These are phyloP conservation scores for Aspidiotus rigidus DNA, from an alignment of 2,888 invertebrate genomes.

Conservation along the genomic window DNA sequence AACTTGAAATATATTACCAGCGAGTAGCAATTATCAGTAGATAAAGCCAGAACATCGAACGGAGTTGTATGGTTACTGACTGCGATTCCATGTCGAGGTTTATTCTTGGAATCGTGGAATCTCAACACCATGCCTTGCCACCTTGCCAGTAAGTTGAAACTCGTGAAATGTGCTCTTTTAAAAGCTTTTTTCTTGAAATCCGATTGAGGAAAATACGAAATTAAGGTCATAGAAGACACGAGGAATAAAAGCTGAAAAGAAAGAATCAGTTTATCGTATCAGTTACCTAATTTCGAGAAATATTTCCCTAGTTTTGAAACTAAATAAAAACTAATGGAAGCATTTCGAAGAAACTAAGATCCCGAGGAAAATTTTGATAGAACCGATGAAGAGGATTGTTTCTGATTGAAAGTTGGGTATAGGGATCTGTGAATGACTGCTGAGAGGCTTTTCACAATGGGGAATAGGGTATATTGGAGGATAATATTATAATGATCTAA, in stretches of 20 bases:
- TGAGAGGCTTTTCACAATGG: too few species aligned
- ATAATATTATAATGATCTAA: too few species aligned
- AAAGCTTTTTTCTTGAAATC: conserved; percentile 69
- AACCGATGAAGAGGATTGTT: too few species aligned
- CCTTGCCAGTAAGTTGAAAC: conserved; percentile 84
- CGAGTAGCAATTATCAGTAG: conserved; percentile 95
- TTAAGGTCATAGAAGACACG: conserved; percentile 71
- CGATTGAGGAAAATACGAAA: conserved; percentile 73
- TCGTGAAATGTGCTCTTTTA: conserved; percentile 70
- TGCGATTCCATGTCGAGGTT: conserved; percentile 76
- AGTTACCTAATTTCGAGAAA: too few species aligned
- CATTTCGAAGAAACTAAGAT: too few species aligned
- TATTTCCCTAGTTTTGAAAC: too few species aligned
- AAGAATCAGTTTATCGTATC: too few species aligned
- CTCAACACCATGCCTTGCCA: conserved; percentile 81
- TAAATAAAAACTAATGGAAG: too few species aligned
- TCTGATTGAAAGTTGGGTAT: too few species aligned
- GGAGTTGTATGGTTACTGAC: conserved; percentile 99
- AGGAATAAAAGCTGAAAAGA: conserved; percentile 67
- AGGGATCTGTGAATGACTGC: too few species aligned
- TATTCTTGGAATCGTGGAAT: conserved; percentile 77
- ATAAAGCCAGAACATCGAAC: conserved; percentile 90
- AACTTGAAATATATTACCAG: conserved; percentile 53
- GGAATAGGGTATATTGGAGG: too few species aligned
- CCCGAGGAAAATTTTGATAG: too few species aligned